These are phyloP conservation scores for Hiodon alosoides DNA, from an alignment of 2,113 vertebrate species.

Conservation along the genomic window DNA sequence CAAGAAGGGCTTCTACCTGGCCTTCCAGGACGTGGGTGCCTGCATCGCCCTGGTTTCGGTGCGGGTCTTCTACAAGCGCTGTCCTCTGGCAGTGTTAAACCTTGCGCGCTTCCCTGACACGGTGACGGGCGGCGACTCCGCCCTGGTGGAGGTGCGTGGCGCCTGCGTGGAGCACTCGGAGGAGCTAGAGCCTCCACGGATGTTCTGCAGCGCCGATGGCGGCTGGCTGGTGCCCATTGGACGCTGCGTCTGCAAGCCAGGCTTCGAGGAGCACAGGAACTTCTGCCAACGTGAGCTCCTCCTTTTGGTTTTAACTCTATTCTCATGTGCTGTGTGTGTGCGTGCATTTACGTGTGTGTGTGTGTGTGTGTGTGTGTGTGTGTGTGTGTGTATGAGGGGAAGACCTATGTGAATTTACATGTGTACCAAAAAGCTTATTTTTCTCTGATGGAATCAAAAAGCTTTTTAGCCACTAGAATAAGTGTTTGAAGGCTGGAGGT, in stretches of 20 bases:
- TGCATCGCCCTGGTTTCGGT: slow-evolving; percentile 75
- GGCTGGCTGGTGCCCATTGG: slow-evolving; percentile 79
- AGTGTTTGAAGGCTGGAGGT: too few species aligned
- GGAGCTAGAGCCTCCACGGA: slow-evolving; percentile 73
- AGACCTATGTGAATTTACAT: too few species aligned
- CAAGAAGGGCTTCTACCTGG: slow-evolving; percentile 75
- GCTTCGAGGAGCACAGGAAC: slow-evolving; percentile 72
- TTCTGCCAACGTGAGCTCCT: slow-evolving; percentile 65
- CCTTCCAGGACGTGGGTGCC: slow-evolving; percentile 75
- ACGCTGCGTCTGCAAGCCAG: slow-evolving; percentile 71
- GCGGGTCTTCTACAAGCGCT: slow-evolving; percentile 76
- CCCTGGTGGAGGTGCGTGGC: slow-evolving; percentile 72
- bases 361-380: background rate
- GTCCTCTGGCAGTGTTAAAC: slow-evolving; percentile 68
- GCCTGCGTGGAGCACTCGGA: slow-evolving; percentile 69
- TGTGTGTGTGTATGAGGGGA: background rate
- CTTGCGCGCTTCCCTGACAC: slow-evolving; percentile 73
- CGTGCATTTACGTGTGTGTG: slow-evolving; percentile 12
- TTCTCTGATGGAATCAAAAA: too few species aligned
- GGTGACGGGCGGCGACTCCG: slow-evolving; percentile 71
- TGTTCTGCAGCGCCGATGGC: slow-evolving; percentile 77
- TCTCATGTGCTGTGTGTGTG: slow-evolving; percentile 9
- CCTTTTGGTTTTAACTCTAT: background rate
- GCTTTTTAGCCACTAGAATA: too few species aligned
- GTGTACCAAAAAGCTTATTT: too few species aligned